Evolutionary conservation across 2,888 invertebrate species (phyloP).

Genomic region (Spilarctia lutea): DNA sequence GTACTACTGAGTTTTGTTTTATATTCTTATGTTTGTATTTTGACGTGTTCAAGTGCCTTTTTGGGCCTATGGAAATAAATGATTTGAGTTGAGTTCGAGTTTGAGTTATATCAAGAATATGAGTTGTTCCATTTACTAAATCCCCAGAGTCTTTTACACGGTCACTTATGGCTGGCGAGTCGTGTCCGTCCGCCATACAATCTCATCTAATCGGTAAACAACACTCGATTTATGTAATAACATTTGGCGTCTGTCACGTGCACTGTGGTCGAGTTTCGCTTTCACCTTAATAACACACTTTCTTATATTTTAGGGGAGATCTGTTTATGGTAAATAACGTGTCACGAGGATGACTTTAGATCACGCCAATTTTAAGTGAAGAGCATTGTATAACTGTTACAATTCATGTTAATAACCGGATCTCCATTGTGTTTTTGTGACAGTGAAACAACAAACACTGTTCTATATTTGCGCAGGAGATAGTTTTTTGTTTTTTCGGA

Average conservation of each 20-base stretch:
- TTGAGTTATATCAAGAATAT: no score
- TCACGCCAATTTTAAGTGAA: conserved; percentile 39
- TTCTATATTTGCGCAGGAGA: not conserved
- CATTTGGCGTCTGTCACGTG: conserved; percentile 67
- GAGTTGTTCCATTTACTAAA: no score
- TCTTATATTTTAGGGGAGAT: conserved; percentile 72
- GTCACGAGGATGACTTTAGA: conserved; percentile 39
- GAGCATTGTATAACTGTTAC: conserved; percentile 27
- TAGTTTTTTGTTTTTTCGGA: no score
- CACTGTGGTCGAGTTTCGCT: conserved; percentile 73
- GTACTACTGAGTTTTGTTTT: no score
- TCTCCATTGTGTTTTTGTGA: conserved; percentile 43
- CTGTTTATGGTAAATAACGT: conserved; percentile 46
- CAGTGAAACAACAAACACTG: not conserved
- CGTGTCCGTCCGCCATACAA: conserved; percentile 53
- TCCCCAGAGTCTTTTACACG: no score
- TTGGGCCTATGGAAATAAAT: no score
- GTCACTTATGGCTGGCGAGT: conserved; percentile 39
- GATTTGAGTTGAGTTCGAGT: no score
- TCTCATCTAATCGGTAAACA: conserved; percentile 76
- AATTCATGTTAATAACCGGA: conserved; percentile 45
- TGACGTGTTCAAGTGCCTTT: no score
- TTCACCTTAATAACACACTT: conserved; percentile 78
- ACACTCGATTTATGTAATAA: conserved; percentile 72
- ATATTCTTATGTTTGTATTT: no score